Evolutionary conservation across 1,140 invertebrate species (phyloP), one percentile per base, ranked within the genome.

Genomic region (Pygmarrhopalites habei): DNA sequence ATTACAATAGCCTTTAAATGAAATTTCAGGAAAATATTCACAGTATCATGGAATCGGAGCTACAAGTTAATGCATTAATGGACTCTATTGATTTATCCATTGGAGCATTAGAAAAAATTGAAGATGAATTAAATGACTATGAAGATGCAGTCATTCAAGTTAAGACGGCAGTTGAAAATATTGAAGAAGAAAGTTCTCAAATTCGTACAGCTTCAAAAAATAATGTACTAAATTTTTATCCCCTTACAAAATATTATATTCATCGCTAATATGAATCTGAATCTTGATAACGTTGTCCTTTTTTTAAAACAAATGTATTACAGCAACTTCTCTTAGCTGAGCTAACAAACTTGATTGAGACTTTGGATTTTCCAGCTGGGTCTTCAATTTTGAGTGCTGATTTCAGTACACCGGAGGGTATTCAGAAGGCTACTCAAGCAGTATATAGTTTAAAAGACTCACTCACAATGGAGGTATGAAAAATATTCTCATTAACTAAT

Each of bases 131-230:
- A 44, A 83, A 86, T 72, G 77, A 77, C 41, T 91, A 91, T 74
- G 87, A 91, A 75, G 86, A 89, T 71, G 84, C 89, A 28, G 76
- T 92, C 21, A 83, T 85, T 62, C 85, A 89, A 74, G 87, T 92
- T 4, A 81, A 87, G 68, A 87, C 90, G 74, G 88, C 86, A 15
- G 90, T 92, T 81, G 85, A 88, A 67, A 87, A 90, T 72, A 92
- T 95, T 78, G 91, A 91, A 67, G 88, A 93, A 71, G 95, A 95
- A 75, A 95, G 94, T 81, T 83, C 85, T 4, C 83, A 89, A 68
- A 90, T 94, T 72, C 86, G 91, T 74, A 85, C 89, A 2, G 86
- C 87, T 14, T 91, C 92, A 76, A 82, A 81, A 62, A 95, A 96
- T 75, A 88, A 91, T 71, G n/a, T n/a, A n/a, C n/a, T n/a, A n/a